Conservation (phyloP, 2,113 vertebrate species). For the Leptocoma aspasia region DNA sequence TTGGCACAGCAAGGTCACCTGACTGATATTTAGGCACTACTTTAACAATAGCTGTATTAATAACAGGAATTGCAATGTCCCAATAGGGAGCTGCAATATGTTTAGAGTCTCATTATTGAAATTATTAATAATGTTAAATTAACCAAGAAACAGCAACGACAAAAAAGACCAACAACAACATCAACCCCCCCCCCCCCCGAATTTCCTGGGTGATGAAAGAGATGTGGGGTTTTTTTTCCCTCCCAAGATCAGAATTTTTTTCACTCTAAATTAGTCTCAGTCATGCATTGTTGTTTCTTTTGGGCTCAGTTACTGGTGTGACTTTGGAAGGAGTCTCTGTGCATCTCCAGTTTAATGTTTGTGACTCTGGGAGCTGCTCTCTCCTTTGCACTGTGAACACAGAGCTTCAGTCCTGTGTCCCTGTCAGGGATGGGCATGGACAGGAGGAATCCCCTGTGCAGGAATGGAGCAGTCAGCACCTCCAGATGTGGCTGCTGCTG, state of each 20-base stretch:
- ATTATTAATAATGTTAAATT: neutral
- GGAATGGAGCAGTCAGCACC: neutral
- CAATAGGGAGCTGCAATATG: neutral
- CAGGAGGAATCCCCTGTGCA: neutral
- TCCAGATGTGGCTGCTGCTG: neutral
- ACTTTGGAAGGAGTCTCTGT: neutral
- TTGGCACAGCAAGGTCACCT: neutral
- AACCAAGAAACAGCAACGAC: neutral
- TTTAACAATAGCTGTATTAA: neutral
- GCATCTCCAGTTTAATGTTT: neutral
- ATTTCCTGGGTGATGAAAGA: neutral
- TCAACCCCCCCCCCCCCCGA: rapidly evolving
- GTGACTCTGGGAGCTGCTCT: neutral
- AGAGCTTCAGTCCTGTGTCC: neutral
- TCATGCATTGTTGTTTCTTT: neutral
- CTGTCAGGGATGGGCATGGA: too few species aligned
- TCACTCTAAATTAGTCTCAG: neutral
- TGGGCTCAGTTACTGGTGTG: neutral
- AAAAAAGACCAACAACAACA: neutral
- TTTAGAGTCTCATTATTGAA: neutral
- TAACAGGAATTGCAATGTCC: neutral
- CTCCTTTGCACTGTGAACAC: neutral
- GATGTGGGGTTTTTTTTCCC: rapidly evolving
- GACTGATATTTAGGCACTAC: neutral
- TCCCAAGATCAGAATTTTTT: neutral